Evolutionary conservation across 2,797 vertebrate genomes (phyloP), one percentile per base, ranked within the genome.

Genomic region (Scomberomorus guttatus): DNA sequence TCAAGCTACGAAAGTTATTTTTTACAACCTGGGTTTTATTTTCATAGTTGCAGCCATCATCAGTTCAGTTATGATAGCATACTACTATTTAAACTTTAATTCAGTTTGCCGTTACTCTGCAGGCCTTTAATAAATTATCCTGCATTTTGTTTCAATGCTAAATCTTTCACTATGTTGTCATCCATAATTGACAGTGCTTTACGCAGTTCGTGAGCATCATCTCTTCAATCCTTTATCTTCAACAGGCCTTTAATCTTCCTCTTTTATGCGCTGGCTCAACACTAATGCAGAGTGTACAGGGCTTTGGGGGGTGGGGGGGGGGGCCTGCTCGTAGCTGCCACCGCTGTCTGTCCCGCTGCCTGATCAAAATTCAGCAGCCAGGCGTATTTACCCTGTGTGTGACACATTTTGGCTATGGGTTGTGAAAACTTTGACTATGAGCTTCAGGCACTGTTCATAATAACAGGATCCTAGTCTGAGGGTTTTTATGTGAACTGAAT

Each of bases 331-430:
- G 4, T 78, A 75, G 76, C 69, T 81, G 84, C 66, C 73, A 58
- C 25, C 9, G n/a, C 52, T 82, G 68, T 74, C 65, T 74, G 59
- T 88, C 78, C 80, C 22, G n/a, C 64, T 68, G 80, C 82, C 87
- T 86, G 66, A 92, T 93, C 85, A 92, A 86, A 87, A 92, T 90
- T 86, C 89, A 90, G 78, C 83, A 87, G 72, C 59, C 34, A 74
- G 25, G 39, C 64, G n/a, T 74, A 86, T 88, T 91, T 83, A 84
- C 66, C 54, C 73, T 15, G 54, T 62, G 52, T 81, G 82, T 90
- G 87, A 90, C 82, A 92, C 71, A 74, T 87, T 89, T 90, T 79
- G 83, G 77, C 74, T 75, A 67, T 89, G 79, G 75, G 77, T 86
- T 89, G 90, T 83, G 79, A 91, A 89, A 91, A 92, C 78, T 87